Evolutionary conservation across 2,888 invertebrate species (phyloP), one percentile per base, ranked within the genome.

Genomic region (Noctua pronuba): DNA sequence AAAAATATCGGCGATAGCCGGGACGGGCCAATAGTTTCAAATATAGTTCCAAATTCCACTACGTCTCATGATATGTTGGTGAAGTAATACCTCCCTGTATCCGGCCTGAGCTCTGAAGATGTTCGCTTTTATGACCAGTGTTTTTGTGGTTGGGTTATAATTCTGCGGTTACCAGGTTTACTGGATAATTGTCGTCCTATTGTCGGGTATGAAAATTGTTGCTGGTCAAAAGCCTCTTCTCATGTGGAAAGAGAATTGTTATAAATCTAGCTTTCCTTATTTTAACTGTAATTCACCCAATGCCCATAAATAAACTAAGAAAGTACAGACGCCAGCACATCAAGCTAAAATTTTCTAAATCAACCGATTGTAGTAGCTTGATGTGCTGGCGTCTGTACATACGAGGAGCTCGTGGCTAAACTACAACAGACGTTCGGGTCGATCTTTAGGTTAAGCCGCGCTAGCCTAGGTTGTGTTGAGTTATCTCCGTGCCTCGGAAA

Each of bases 81-180:
- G 7, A 41, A 65, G 16, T 65, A 3, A n/a, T 65, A 18, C 41
- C 41, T 41, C 13, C 18, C 5, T 52, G 77, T 75, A 77, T 80
- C 75, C 66, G 77, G 72, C 31, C 62, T 52, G 68, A 76, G n/a
- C 60, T 71, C 28, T 78, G n/a, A 64, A 21, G 67, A 76, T 72
- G 70, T 58, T 8, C 64, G 44, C 66, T 84, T 65, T 72, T 65
- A 73, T 71, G 62, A 28, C 1, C 28, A 10, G 28, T 58, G 2
- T 46, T 73, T 68, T 73, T 82, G 75, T 62, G 73, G 82, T 67
- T 31, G 7, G 16, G 21, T 66, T 41, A 28, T 82, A 71, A 78
- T 75, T 64, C n/a, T 70, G 62, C 18, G 52, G 55, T 66, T 68
- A 58, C 49, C n/a, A 11, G n/a, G 49, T 58, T 28, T 38, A 35